A percentile compares a stretch with the other conserved stretches of the same genome.
phyloP scores from a whole-genome alignment of 2,888 invertebrate genomes.

The Noctuana brunneofusca region DNA sequence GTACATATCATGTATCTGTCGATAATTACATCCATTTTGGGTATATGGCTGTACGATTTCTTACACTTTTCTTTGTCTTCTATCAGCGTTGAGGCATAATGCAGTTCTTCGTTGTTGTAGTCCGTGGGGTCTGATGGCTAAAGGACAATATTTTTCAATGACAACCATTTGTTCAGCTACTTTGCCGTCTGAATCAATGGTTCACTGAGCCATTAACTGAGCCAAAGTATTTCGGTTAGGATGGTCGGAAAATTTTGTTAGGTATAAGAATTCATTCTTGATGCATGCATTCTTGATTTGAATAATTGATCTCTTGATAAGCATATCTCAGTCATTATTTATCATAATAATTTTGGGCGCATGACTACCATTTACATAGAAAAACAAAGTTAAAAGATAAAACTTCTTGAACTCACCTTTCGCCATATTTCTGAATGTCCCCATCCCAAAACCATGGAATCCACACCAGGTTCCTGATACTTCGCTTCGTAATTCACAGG shows the following conservation, averaged over 20 bases:
- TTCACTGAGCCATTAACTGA: too few relatives aligned
- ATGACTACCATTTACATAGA: too few relatives aligned
- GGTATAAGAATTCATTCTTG: too few relatives aligned
- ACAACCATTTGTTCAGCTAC: neutral
- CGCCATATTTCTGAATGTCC: conserved; percentile 46
- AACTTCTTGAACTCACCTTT: conserved; percentile 38
- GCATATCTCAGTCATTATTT: neutral
- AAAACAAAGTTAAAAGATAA: neutral
- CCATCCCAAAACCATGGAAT: conserved; percentile 48
- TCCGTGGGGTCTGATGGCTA: conserved; percentile 43
- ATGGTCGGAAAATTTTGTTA: too few relatives aligned
- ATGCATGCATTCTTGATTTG: too few relatives aligned
- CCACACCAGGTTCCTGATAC: conserved; percentile 40
- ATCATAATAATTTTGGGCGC: neutral
- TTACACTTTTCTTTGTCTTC: conserved; percentile 44
- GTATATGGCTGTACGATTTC: conserved; percentile 35
- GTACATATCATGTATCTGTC: conserved; percentile 53
- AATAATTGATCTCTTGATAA: too few relatives aligned
- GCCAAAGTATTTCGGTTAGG: too few relatives aligned
- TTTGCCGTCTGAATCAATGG: too few relatives aligned
- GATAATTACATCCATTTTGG: conserved; percentile 42
- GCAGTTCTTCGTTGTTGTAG: conserved; percentile 42
- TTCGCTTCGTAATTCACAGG: conserved; percentile 45
- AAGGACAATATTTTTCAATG: conserved; percentile 12
- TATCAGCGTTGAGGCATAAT: conserved; percentile 44